Base-by-base conservation (phyloP, 1,140 invertebrate species). In the Conus betulinus region DNA sequence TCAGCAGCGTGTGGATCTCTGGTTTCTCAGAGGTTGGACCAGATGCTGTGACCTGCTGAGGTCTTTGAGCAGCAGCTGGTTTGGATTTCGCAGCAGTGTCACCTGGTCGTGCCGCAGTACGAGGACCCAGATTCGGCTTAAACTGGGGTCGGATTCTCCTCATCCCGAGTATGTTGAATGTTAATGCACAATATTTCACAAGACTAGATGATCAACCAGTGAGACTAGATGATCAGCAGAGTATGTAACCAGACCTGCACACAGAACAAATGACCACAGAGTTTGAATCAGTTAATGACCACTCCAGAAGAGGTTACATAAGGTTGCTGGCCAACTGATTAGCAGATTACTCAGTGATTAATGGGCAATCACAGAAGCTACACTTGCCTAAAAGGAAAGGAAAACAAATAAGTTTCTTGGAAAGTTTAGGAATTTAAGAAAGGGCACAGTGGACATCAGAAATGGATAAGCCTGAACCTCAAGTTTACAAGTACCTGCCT, bases 91-190 rank as follows among this genome's bases (percentile, higher is more conserved):
- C 20, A 15, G 84, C 67, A 71, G 81, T 52, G 6, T 63, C 25
- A 76, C 82, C 27, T 57, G 81, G 63, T 1, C 57, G 60, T 15
- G 78, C 39, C 67, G 84, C 84, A 17, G 25, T 25, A 3, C 84
- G 90, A 78, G 91, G 89, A 39, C 90, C 91, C 78, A 92, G 55
- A 74, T 93, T 93, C 3, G 92, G 92, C 63, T 90, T 91, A 7
- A 93, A 57, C 84, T 92, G 91, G 51, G 92, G 63, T 60, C 92
- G 89, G 39, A 90, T 88, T 67, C 92, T 52, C 84, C 92, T 89
- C 20, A 84, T 84, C 23, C 3, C 63, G 55, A 8, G 39, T 39
- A 39, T 3, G 39, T 83, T 13, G 55, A 83, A 0, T 55, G 15
- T 71, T 6, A 71, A 20, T 23, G 17, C 7, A 71, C 67, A 17